These are phyloP conservation scores for Acromyrmex echinatior DNA, from an alignment of 1,140 invertebrate genomes.

Conservation along the genomic window DNA sequence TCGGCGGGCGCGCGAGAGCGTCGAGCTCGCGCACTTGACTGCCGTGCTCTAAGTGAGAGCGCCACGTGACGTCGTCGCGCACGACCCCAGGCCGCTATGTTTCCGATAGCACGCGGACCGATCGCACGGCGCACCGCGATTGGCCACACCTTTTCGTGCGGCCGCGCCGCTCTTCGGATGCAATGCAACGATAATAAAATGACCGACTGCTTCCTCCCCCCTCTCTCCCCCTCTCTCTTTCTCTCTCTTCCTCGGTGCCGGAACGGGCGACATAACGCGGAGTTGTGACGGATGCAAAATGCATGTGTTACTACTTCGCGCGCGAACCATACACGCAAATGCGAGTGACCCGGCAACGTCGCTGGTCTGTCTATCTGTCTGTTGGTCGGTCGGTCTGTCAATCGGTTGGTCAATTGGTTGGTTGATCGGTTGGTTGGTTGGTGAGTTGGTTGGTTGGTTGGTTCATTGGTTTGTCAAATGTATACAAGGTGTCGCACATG, in stretches of 20 bases:
- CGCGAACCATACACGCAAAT: neutral
- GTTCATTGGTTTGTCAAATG: neutral
- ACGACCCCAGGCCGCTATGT: conserved; percentile 61
- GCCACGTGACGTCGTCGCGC: conserved; percentile 66
- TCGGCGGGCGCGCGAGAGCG: conserved; percentile 52
- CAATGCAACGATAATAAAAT: conserved; percentile 50
- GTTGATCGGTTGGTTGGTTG: neutral
- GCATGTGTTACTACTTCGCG: conserved; percentile 12
- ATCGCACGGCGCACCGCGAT: conserved; percentile 56
- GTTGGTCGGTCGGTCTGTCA: neutral
- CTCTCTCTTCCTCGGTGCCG: neutral
- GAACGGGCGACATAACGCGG: conserved; percentile 15
- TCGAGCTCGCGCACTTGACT: conserved; percentile 68
- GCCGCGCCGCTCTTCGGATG: conserved; percentile 49
- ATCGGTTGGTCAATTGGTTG: neutral
- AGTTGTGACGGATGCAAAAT: conserved; percentile 40
- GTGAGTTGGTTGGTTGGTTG: neutral
- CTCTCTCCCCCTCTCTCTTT: neutral
- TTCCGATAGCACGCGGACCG: conserved; percentile 65
- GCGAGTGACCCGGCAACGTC: conserved; percentile 44
- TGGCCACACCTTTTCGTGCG: conserved; percentile 69
- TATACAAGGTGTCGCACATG: conserved; percentile 16
- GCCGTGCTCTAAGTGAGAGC: conserved; percentile 65
- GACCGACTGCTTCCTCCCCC: neutral
- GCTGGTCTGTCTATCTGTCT: neutral